Base-by-base conservation (phyloP, 2,797 vertebrate genomes). In the Malurus splendens region DNA sequence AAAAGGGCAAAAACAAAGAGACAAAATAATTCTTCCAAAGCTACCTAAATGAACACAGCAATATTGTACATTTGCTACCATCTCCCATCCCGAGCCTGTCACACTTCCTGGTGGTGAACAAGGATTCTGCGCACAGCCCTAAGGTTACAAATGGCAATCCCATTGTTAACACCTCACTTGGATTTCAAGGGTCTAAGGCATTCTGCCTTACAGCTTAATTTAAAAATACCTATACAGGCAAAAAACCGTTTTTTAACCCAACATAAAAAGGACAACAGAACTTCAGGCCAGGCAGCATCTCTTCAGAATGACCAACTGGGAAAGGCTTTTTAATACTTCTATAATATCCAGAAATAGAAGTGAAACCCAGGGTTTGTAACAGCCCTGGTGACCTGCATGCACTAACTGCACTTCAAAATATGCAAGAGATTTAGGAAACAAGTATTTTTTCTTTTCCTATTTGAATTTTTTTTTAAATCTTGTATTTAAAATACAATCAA, bases 241-340 rank as follows among this genome's bases (percentile, higher is more conserved):
- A 90, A 89, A 91, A 75, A 75, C 28, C 82, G 64, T 57, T 95
- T 94, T 90, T 86, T 22, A 96, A 93, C 88, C 93, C 88, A 5
- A 77, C 90, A 90, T 91, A 93, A 74, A 93, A 95, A 70, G 81
- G 92, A 72, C 94, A 95, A 95, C 82, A 36, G 94, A 96, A 95
- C 93, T 95, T 94, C 86, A 61, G 83, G 90, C 87, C 84, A 93
- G 84, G 84, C 72, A 86, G 82, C 64, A 3, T 50, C 48, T 67
- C 50, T 82, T 83, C 2, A 87, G 38, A 83, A 83, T 18, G 72
- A 86, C 7, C 86, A 68, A 54, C 30, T 19, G 75, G 66, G 45
- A 73, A 91, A 79, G 18, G 18, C 22, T 54, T 67, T 28, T 56
- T 20, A 83, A 14, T 55, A 33, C 27, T 79, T 78, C 64, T 39